Percentiles rank a stretch among this genome's conserved stretches.
Evolutionary conservation across 2,797 vertebrate genomes (phyloP).

Genomic region (Alcedo atthis): DNA sequence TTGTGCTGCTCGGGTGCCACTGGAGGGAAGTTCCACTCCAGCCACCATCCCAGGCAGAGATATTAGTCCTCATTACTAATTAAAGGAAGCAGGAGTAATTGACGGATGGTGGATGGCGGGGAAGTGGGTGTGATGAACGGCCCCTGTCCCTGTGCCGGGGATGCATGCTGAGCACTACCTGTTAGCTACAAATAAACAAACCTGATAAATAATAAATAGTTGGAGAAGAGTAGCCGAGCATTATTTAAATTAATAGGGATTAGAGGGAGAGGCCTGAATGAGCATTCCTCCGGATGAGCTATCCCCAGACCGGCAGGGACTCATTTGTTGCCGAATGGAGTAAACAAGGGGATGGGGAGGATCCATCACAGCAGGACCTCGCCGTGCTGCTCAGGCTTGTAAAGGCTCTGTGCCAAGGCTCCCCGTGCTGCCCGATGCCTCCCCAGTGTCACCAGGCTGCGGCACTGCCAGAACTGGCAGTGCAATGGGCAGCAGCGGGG

Average conservation of each 20-base stretch:
- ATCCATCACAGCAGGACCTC: slow-evolving; percentile 45
- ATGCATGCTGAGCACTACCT: slow-evolving; percentile 87
- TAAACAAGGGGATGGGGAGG: slow-evolving; percentile 65
- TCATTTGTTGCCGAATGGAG: slow-evolving; percentile 60
- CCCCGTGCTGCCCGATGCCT: not conserved
- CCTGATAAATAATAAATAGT: slow-evolving; percentile 97
- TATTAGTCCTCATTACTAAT: slow-evolving; percentile 99
- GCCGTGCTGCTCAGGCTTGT: not conserved
- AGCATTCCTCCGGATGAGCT: slow-evolving; percentile 78
- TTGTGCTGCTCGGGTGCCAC: slow-evolving; percentile 53
- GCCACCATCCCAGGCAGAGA: slow-evolving; percentile 84
- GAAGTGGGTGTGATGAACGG: slow-evolving; percentile 87
- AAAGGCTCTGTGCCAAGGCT: not conserved
- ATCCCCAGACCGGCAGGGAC: slow-evolving; percentile 58
- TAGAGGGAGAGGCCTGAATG: slow-evolving; percentile 84
- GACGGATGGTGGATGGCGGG: slow-evolving; percentile 77
- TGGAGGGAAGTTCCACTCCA: slow-evolving; percentile 69
- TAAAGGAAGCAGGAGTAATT: slow-evolving; percentile 87
- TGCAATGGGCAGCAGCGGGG: not conserved
- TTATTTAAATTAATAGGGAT: slow-evolving; percentile 97
- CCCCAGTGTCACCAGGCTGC: rapidly evolving
- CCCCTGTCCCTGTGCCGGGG: slow-evolving; percentile 80
- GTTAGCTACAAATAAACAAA: slow-evolving; percentile 99
- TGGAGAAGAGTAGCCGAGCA: slow-evolving; percentile 82
- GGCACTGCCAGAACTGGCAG: not conserved